phyloP scores from a whole-genome alignment of 2,888 invertebrate genomes.

The Camptogramma bilineatum region DNA sequence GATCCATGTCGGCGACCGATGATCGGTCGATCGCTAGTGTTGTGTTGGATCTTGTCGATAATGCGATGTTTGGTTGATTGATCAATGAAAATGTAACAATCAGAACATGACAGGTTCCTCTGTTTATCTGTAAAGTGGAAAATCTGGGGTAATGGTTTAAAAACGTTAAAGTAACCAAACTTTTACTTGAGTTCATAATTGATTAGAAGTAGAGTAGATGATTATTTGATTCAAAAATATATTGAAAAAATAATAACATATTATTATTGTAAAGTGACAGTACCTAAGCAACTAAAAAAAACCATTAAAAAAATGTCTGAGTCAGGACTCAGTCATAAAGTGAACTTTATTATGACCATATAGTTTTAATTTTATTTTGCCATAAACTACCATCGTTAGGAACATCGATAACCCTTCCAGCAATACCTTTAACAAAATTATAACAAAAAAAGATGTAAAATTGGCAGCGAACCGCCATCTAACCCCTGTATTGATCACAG shows the following conservation, averaged over 20 bases:
- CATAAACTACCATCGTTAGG: conserved; percentile 9
- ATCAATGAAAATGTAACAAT: conserved; percentile 4
- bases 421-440: conserved; percentile 75
- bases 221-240: no score
- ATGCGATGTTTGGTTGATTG: conserved; percentile 34
- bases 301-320: not conserved
- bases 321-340: not conserved
- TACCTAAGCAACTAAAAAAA: not conserved
- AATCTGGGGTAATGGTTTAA: not conserved
- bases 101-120: not conserved
- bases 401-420: conserved; percentile 69
- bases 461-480: conserved; percentile 83
- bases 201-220: no score
- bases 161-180: not conserved
- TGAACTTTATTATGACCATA: not conserved
- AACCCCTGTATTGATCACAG: conserved; percentile 85
- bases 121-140: not conserved
- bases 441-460: conserved; percentile 77
- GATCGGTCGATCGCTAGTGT: conserved; percentile 70
- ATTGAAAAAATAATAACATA: no score
- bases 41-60: conserved; percentile 62
- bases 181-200: not conserved
- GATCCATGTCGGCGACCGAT: conserved; percentile 82
- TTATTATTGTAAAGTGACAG: not conserved
- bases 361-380: not conserved